Evolutionary conservation across 2,113 vertebrate genomes (phyloP).

Genomic region (Clupea harengus): DNA sequence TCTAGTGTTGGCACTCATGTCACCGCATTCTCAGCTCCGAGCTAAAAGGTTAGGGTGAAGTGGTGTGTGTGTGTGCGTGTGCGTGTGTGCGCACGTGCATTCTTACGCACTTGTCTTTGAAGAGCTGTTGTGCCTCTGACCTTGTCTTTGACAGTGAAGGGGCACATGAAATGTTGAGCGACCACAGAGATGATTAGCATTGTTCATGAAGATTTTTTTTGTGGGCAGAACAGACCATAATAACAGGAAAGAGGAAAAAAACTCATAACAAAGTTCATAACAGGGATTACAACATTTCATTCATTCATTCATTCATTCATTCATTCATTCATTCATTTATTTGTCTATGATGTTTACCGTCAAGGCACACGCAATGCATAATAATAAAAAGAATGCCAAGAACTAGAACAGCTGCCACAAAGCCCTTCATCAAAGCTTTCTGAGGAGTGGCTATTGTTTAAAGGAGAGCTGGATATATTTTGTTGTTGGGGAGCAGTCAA

Average conservation of each 20-base stretch:
- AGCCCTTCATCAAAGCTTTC: slow-evolving; percentile 1
- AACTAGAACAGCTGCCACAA: slow-evolving; percentile 10
- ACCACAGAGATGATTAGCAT: slow-evolving; percentile 9
- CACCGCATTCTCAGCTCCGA: slow-evolving; percentile 27
- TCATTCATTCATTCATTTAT: slow-evolving; percentile 1
- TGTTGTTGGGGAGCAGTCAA: slow-evolving; percentile 35
- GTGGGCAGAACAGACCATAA: background rate
- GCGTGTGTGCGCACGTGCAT: background rate
- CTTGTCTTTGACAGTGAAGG: slow-evolving; percentile 39
- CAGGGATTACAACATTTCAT: background rate
- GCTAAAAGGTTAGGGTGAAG: slow-evolving; percentile 19
- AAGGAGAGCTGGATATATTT: slow-evolving; percentile 38
- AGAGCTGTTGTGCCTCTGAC: slow-evolving; percentile 52
- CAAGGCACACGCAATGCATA: background rate
- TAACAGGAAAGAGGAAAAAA: background rate
- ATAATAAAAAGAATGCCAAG: background rate
- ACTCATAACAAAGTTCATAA: background rate
- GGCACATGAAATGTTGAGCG: slow-evolving; percentile 39
- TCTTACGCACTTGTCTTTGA: slow-evolving; percentile 30
- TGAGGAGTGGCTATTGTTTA: slow-evolving; percentile 28
- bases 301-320: slow-evolving; percentile 12
- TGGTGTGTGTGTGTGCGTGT: slow-evolving; percentile 11
- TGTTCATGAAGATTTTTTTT: background rate
- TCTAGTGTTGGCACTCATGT: slow-evolving; percentile 19
- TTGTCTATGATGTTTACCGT: slow-evolving; percentile 1